Evolutionary conservation across 2,113 vertebrate species (phyloP).

Genomic region (Meles meles): DNA sequence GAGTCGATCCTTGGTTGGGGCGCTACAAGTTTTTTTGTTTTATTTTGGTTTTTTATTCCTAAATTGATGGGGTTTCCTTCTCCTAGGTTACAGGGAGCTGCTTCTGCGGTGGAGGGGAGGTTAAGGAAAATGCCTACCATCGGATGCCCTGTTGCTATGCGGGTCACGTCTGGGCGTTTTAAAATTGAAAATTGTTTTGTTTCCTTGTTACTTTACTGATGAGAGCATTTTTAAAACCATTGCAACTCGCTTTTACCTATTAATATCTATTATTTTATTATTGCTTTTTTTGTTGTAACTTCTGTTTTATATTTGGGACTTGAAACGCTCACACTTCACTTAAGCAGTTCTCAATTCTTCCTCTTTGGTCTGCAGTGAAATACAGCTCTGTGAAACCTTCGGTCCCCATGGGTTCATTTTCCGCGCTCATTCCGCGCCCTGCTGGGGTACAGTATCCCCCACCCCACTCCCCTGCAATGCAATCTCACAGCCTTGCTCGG

Average conservation of each 20-base stretch:
- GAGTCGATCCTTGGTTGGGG: background rate
- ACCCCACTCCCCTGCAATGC: background rate
- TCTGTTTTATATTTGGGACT: background rate
- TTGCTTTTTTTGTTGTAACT: background rate
- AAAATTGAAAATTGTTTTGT: background rate
- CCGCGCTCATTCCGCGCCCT: rapidly evolving
- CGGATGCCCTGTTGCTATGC: background rate
- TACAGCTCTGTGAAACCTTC: background rate
- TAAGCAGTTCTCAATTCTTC: background rate
- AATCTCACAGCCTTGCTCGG: background rate
- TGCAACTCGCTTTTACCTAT: background rate
- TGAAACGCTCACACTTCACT: background rate
- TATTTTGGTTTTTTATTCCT: background rate
- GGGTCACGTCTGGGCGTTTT: background rate
- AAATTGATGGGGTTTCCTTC: background rate
- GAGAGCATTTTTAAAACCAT: background rate
- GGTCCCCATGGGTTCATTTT: background rate
- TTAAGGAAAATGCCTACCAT: background rate
- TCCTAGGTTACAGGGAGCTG: background rate
- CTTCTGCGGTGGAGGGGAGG: background rate
- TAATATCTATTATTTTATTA: background rate
- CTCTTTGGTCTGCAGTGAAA: background rate
- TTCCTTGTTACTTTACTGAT: background rate
- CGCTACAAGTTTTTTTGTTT: background rate
- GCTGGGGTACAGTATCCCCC: background rate